phyloP scores from a whole-genome alignment of 2,797 vertebrate species.

The Phalloptychus januarius region DNA sequence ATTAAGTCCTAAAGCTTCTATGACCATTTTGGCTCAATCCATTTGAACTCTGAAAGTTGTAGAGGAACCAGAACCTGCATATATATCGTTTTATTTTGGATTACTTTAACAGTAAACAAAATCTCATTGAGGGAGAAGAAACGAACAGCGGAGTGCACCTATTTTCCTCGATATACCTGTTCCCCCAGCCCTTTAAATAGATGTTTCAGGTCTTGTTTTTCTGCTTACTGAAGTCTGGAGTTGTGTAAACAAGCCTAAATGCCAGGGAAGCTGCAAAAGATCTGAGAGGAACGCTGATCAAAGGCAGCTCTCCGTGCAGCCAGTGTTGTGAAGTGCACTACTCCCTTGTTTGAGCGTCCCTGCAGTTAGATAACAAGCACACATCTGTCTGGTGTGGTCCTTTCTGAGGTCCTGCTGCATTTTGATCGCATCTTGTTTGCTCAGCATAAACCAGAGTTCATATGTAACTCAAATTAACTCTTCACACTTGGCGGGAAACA shows the following conservation, averaged over 20 bases:
- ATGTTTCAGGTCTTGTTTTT: conserved; percentile 49
- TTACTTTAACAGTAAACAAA: background rate
- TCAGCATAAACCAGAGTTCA: conserved; percentile 53
- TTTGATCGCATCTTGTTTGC: conserved; percentile 67
- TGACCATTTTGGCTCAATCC: conserved; percentile 15
- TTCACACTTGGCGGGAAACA: conserved; percentile 2
- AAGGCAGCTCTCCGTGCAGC: conserved; percentile 70
- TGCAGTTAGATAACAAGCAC: conserved; percentile 67
- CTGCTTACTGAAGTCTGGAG: conserved; percentile 47
- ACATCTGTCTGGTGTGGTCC: conserved; percentile 64
- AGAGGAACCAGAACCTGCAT: conserved; percentile 6
- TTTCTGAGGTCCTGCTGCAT: conserved; percentile 52
- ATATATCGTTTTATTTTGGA: conserved; percentile 3
- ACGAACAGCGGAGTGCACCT: conserved; percentile 8
- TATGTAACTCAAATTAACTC: conserved; percentile 25
- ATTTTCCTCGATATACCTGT: conserved; percentile 28
- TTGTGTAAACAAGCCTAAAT: conserved; percentile 77
- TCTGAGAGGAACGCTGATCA: conserved; percentile 76
- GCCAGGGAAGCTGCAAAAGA: conserved; percentile 69
- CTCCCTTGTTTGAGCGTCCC: conserved; percentile 25
- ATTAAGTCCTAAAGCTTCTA: conserved; percentile 23
- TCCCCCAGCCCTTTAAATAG: conserved; percentile 26
- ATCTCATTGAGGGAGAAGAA: conserved; percentile 2
- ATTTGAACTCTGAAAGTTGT: conserved; percentile 43
- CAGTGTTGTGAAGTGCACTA: conserved; percentile 37